phyloP scores from a whole-genome alignment of 1,140 invertebrate species.

The Drosophila nigromelanica region DNA sequence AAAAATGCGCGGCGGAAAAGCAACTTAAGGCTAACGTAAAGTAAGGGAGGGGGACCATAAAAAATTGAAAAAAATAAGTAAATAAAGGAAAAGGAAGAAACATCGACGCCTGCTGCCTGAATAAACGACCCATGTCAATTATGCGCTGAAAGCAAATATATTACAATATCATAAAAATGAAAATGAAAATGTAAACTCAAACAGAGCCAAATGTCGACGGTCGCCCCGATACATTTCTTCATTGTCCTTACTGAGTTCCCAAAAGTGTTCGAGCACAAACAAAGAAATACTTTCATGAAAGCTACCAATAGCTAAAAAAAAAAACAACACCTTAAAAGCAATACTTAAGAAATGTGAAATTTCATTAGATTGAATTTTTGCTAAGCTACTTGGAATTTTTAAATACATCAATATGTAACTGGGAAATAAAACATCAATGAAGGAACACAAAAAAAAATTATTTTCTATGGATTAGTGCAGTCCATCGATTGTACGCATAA shows the following conservation, averaged over 20 bases:
- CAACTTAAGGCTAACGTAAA: neutral
- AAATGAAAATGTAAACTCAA: conserved; percentile 67
- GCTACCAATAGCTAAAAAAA: neutral
- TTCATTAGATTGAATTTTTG: conserved; percentile 2
- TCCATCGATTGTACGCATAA: too few relatives aligned
- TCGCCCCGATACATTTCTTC: neutral
- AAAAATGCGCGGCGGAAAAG: conserved; percentile 23
- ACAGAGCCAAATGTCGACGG: conserved; percentile 61
- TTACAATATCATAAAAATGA: conserved; percentile 81
- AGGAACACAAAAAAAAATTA: too few relatives aligned
- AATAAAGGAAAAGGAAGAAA: conserved; percentile 18
- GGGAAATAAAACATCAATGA: too few relatives aligned
- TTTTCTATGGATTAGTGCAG: too few relatives aligned
- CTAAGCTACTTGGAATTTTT: too few relatives aligned
- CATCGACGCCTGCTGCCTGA: conserved; percentile 59
- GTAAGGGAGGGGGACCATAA: conserved; percentile 2
- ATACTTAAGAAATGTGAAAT: neutral
- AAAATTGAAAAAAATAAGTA: conserved; percentile 25
- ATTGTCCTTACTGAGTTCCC: conserved; percentile 11
- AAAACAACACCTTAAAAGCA: conserved; percentile 1
- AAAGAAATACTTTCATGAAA: conserved; percentile 9
- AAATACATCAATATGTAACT: too few relatives aligned
- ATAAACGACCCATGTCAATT: conserved; percentile 80
- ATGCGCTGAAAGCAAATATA: conserved; percentile 82
- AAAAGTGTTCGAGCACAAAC: conserved; percentile 52